A percentile compares a stretch with the other conserved stretches of the same genome.
Conservation (phyloP, 2,113 vertebrate genomes). For the Conger conger region DNA sequence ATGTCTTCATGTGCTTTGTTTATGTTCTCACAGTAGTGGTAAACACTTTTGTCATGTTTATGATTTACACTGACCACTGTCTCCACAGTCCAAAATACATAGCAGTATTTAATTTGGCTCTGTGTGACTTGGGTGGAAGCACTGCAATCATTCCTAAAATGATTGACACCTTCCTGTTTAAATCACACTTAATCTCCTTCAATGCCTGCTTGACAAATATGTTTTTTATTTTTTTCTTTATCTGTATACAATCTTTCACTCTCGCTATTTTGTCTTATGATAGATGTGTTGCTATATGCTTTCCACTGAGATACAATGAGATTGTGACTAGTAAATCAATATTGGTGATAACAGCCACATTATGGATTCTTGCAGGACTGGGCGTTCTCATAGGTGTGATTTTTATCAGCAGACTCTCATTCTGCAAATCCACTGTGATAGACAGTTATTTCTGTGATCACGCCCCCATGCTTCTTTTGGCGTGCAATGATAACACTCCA, state of each 20-base stretch:
- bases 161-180: conserved; percentile 12
- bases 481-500: conserved; percentile 2
- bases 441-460: conserved; percentile 24
- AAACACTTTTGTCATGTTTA: conserved; percentile 53
- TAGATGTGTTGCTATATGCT: conserved; percentile 15
- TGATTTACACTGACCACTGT: conserved; percentile 40
- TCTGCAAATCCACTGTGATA: no score
- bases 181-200: not conserved
- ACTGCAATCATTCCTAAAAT: conserved; percentile 8
- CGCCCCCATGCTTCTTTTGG: not conserved
- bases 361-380: no score
- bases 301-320: no score
- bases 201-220: conserved; percentile 6
- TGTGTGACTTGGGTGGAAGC: not conserved
- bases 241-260: not conserved
- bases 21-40: conserved; percentile 57
- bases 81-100: conserved; percentile 30
- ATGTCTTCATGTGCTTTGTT: conserved; percentile 56
- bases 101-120: conserved; percentile 23
- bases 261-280: not conserved
- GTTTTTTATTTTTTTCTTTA: conserved; percentile 21
- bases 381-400: no score
- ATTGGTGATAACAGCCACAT: no score
- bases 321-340: no score
- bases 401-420: no score